Evolutionary conservation across 2,113 vertebrate genomes (phyloP), one percentile per base, ranked within the genome.

Genomic region (Odontesthes bonariensis): DNA sequence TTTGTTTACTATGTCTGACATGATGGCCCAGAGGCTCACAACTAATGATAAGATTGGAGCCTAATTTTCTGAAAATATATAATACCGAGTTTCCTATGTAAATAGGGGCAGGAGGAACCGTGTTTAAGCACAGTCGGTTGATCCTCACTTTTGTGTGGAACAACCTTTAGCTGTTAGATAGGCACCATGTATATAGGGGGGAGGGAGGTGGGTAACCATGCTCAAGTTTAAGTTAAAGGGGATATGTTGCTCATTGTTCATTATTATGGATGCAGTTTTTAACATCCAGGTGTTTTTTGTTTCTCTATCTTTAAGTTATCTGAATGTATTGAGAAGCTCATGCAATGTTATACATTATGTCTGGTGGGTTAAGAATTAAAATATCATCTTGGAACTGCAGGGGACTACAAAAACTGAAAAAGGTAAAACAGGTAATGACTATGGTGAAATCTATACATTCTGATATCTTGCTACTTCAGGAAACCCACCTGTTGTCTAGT

Each of bases 321-420:
- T 54, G 11, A 54, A 23, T 11, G 22, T 13, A 27, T 10, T 13
- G 10, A 20, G 22, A 54, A 54, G 20, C 52, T 5, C 52, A 54
- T 27, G 23, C 3, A 11, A 5, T 54, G 22, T 54, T 27, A 23
- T 23, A 54, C 11, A 8, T 2, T 54, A 54, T 23, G 52, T 54
- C 20, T 54, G 52, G 52, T 54, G 52, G 52, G 12, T 23, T 23
- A 54, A 54, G 22, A 54, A 22, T 54, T 54, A 54, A 54, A 54
- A 13, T 54, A 4, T 54, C 52, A 8, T 54, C 52, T 54, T 54
- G 22, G 52, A 54, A 54, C 52, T 23, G 20, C 52, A 54, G 52
- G 23, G 52, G 52, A 54, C 5, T 54, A 23, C 52, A 54, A 27
- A 54, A 27, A 23, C 52, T 54, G 22, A 8, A 22, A 54, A 54